Evolutionary conservation across 2,888 invertebrate species (phyloP).

Genomic region (Rhabditoides inermis): DNA sequence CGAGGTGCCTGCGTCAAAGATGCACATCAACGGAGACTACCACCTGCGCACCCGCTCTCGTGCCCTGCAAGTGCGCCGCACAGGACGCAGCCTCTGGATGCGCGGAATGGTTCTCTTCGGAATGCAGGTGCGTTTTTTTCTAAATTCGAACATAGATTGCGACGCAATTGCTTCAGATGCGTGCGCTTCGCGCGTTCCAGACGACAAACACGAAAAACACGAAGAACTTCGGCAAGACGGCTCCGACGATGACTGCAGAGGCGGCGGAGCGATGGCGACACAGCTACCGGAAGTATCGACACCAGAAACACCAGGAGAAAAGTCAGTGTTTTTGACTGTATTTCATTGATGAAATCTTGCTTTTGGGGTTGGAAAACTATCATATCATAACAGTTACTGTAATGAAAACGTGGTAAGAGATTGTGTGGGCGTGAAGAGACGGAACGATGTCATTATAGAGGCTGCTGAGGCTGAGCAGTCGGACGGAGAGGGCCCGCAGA

Average conservation of each 20-base stretch:
- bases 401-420: too few relatives aligned
- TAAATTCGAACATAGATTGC: not conserved
- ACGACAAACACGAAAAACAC: conserved; percentile 19
- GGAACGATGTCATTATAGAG: conserved; percentile 8
- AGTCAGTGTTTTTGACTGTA: too few relatives aligned
- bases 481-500: not conserved
- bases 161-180: conserved; percentile 18
- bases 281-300: conserved; percentile 46
- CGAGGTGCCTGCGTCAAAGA: conserved; percentile 15
- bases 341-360: too few relatives aligned
- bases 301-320: conserved; percentile 44
- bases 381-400: too few relatives aligned
- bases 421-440: too few relatives aligned
- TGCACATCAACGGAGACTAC: conserved; percentile 36
- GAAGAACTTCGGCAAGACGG: conserved; percentile 41
- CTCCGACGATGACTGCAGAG: conserved; percentile 48
- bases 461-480: conserved; percentile 23
- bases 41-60: conserved; percentile 23
- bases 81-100: conserved; percentile 41
- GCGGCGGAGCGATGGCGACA: conserved; percentile 49
- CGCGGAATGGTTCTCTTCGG: conserved; percentile 45
- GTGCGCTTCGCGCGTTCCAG: conserved; percentile 33
- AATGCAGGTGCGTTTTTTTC: conserved; percentile 33
- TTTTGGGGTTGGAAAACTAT: too few relatives aligned
- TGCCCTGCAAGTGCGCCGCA: conserved; percentile 23